Percentiles rank a stretch among this genome's conserved stretches.
Conservation (phyloP, 2,797 vertebrate genomes). For the Lithobates pipiens region DNA sequence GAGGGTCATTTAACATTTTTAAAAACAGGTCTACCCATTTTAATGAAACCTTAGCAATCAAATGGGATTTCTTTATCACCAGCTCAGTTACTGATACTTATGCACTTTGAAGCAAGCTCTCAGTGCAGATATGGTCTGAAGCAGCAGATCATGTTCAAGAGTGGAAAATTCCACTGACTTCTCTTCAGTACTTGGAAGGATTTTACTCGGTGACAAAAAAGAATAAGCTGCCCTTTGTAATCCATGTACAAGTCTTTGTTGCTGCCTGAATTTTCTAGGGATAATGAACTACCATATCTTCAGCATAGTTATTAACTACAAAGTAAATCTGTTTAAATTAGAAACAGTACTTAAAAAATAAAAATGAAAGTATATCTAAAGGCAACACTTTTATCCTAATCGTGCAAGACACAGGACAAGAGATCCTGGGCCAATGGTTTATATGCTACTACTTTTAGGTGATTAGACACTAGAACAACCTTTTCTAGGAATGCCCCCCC, state of each 20-base stretch:
- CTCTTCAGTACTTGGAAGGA: constrained; percentile 24
- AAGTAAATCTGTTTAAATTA: not conserved
- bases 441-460: no score
- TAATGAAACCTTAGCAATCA: constrained; percentile 11
- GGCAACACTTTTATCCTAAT: not conserved
- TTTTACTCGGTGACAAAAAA: constrained; percentile 18
- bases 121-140: constrained; percentile 40
- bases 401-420: no score
- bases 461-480: no score
- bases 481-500: no score
- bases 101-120: constrained; percentile 28
- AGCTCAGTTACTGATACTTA: constrained; percentile 47
- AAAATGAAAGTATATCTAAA: not conserved
- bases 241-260: constrained; percentile 1
- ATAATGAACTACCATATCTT: not conserved
- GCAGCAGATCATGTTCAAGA: constrained; percentile 52
- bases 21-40: not conserved
- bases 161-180: constrained; percentile 51
- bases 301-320: not conserved
- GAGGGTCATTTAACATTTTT: not conserved
- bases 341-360: not conserved
- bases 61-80: constrained; percentile 45
- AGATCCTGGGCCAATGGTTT: no score
- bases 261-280: not conserved
- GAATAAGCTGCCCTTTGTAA: constrained; percentile 6